Base-by-base conservation (phyloP, 2,113 vertebrate species). In the Pedionomus torquatus region DNA sequence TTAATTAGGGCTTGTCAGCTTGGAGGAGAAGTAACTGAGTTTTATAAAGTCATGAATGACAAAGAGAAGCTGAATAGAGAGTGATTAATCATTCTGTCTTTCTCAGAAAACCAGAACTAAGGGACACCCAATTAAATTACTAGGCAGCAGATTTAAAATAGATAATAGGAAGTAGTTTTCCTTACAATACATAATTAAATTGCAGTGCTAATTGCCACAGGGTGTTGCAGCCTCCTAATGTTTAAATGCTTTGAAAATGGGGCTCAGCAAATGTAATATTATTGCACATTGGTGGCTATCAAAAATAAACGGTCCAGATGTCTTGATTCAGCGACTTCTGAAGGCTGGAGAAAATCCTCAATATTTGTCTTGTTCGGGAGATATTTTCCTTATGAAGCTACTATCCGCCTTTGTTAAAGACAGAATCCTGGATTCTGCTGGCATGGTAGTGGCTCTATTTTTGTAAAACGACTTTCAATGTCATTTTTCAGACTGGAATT, bases 151-250 rank as follows among this genome's bases (percentile, higher is more conserved):
- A 94, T 96, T 96, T 93, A 76, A 95, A 93, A 70, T 16, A 90
- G 93, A 96, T 96, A 97, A 97, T 96, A 93, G 91, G 69, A 93
- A 95, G 94, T 9, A 85, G 81, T 71, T 94, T 95, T 96, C 87
- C 84, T 82, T 93, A 96, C 81, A 97, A 96, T 94, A 84, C 93
- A 37, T 94, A 95, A 96, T 97, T 94, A 94, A 96, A 95, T 94
- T 89, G 83, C 91, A 89, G 74, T 23, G 41, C 82, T 97, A 96
- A 96, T 96, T 96, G 94, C 91, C 83, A 94, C 52, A 60, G 83
- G 61, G 94, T 77, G 61, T n/a, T 94, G 82, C 61, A 79, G 66
- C 94, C 35, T 82, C 48, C 69, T 78, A 60, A 39, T 60, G 33
- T 70, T 91, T 84, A 84, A 94, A 89, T 24, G 35, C 39, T 74